Evolutionary conservation across 2,113 vertebrate genomes (phyloP).

Genomic region (Nymphicus hollandicus): DNA sequence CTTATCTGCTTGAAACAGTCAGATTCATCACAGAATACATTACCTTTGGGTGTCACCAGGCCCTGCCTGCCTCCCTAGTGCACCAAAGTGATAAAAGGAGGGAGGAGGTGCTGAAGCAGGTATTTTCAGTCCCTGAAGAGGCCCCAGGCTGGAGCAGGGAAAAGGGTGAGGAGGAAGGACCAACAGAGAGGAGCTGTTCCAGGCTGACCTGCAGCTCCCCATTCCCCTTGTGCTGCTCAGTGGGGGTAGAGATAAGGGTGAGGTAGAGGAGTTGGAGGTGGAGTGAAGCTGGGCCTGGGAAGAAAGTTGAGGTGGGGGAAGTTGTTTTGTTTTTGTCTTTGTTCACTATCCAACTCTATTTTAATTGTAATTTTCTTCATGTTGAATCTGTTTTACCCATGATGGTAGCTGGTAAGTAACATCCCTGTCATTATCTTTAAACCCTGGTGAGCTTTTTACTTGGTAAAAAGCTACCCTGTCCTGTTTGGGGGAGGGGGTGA

Average conservation of each 20-base stretch:
- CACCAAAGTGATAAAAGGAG: background rate
- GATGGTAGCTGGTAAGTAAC: background rate
- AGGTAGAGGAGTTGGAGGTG: accelerated
- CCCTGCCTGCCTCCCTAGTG: background rate
- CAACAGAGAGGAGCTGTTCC: accelerated
- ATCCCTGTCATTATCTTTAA: background rate
- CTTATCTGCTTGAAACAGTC: background rate
- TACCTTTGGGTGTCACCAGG: background rate
- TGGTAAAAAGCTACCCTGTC: too few species aligned
- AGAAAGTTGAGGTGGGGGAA: accelerated
- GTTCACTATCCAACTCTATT: background rate
- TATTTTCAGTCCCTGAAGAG: background rate
- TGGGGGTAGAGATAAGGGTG: background rate
- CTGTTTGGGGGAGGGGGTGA: background rate
- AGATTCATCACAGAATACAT: background rate
- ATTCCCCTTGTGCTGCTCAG: background rate
- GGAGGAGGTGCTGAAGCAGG: background rate
- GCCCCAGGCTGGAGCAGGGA: background rate
- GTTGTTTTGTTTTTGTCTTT: background rate
- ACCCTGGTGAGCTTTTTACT: background rate
- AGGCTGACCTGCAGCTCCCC: background rate
- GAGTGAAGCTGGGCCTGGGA: background rate
- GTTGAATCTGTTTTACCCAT: background rate
- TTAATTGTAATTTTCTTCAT: background rate
- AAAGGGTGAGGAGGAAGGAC: background rate